These are phyloP conservation scores for Phymatocera aterrima DNA, from an alignment of 2,888 invertebrate genomes.

Conservation along the genomic window DNA sequence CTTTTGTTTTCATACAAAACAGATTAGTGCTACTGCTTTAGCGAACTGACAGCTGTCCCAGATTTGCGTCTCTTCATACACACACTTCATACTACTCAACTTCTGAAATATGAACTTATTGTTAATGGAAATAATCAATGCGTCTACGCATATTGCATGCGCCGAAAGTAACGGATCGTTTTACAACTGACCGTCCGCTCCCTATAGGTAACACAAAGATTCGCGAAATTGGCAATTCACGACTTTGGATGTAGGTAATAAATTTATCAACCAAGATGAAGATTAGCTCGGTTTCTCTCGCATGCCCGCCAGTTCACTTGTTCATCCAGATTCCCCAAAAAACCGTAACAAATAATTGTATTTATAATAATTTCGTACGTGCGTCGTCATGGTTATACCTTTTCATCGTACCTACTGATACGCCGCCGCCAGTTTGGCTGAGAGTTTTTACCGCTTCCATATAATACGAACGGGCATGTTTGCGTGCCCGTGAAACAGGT, in stretches of 20 bases:
- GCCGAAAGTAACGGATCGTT: not conserved
- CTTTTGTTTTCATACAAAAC: constrained; percentile 41
- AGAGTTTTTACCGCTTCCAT: not conserved
- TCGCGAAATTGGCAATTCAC: not conserved
- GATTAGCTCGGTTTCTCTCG: not conserved
- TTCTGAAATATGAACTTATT: not conserved
- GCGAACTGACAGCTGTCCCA: constrained; percentile 40
- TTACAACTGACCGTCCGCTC: not conserved
- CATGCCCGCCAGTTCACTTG: not conserved
- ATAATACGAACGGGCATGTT: not conserved
- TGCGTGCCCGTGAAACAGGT: constrained; percentile 8
- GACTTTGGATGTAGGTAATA: not conserved
- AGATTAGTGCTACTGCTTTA: constrained; percentile 35
- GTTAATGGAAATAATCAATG: constrained; percentile 15
- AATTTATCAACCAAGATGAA: not conserved
- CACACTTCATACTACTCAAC: not conserved
- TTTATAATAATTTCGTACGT: not conserved
- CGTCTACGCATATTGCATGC: not conserved
- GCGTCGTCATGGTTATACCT: not conserved
- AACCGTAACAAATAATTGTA: not conserved
- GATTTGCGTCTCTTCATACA: not conserved
- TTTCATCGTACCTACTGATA: not conserved
- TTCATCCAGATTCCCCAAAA: not conserved
- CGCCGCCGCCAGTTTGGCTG: not conserved
- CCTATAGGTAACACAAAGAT: not conserved